Evolutionary conservation across 2,888 invertebrate species (phyloP).

Genomic region (Lobophora halterata): DNA sequence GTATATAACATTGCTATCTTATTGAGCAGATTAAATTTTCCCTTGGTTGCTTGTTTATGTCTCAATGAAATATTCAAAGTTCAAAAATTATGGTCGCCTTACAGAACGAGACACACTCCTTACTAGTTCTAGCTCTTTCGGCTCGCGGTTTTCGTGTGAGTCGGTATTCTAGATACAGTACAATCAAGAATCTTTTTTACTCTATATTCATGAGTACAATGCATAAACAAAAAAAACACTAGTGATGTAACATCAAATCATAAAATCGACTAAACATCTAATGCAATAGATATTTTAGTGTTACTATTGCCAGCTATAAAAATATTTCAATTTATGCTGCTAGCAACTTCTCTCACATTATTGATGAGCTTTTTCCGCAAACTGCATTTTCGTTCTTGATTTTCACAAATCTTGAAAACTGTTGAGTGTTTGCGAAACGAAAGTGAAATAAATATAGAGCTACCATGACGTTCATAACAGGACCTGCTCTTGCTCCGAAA

Average conservation of each 20-base stretch:
- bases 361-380: slow-evolving; percentile 5
- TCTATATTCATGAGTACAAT: no score
- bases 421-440: background rate
- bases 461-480: slow-evolving; percentile 15
- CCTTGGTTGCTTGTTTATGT: no score
- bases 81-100: no score
- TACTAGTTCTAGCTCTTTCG: no score
- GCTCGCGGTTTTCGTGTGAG: no score
- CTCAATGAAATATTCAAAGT: no score
- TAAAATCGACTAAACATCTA: slow-evolving; percentile 13
- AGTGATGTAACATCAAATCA: background rate
- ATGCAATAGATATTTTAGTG: no score
- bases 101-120: no score
- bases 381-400: slow-evolving; percentile 25
- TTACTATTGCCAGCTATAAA: background rate
- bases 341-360: background rate
- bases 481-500: slow-evolving; percentile 7
- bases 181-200: no score
- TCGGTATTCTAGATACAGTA: no score
- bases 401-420: background rate
- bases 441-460: background rate
- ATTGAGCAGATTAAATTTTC: no score
- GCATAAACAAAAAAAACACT: slow-evolving; percentile 4
- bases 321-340: background rate
- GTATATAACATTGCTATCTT: no score